phyloP scores from a whole-genome alignment of 1,140 invertebrate species.

The Eupristina koningsbergeri region DNA sequence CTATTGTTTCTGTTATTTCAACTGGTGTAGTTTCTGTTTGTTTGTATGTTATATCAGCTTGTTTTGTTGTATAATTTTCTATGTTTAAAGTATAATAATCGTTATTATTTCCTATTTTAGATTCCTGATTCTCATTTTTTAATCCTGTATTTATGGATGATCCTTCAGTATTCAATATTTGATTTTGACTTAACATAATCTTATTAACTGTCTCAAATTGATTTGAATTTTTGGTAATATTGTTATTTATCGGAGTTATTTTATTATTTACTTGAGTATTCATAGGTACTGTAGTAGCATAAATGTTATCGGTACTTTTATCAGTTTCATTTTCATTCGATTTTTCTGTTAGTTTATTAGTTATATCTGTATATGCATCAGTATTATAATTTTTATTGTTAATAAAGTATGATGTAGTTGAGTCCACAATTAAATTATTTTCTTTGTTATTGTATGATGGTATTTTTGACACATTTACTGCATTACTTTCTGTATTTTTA shows the following conservation, averaged over 20 bases:
- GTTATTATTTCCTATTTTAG: not conserved
- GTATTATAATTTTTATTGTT: not conserved
- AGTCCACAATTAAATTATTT: not conserved
- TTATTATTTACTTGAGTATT: constrained; percentile 8
- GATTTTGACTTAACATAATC: not conserved
- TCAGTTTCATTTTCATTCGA: not conserved
- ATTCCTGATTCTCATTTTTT: not conserved
- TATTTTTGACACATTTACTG: not conserved
- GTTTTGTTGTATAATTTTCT: constrained; percentile 33
- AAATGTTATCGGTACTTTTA: not conserved
- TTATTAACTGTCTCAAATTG: not conserved
- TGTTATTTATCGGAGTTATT: not conserved
- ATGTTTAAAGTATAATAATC: not conserved
- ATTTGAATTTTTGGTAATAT: constrained; percentile 9
- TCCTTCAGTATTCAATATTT: not conserved
- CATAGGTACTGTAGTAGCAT: not conserved
- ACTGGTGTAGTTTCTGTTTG: constrained; percentile 5
- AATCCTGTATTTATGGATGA: not conserved
- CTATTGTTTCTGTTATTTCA: constrained; percentile 14
- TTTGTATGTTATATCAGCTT: not conserved
- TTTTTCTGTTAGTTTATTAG: not conserved
- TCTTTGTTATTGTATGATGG: not conserved
- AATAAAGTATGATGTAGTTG: not conserved
- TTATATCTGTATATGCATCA: not conserved
- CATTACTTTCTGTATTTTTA: not conserved